Evolutionary conservation across 53 echinoderm and acorn worm species (phyloP).

Genomic region (Stichopus horrens): DNA sequence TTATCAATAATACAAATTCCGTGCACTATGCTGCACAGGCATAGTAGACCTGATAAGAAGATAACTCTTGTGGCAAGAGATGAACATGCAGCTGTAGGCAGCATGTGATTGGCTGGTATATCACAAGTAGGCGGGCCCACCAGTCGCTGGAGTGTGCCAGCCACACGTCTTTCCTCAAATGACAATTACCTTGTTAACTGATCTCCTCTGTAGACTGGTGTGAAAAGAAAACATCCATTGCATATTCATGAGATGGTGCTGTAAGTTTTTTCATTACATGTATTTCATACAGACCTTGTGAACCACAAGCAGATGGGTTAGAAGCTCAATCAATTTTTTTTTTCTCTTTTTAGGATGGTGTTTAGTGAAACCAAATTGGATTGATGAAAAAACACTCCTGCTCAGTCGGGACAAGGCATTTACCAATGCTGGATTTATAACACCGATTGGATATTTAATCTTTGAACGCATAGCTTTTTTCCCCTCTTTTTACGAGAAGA

Average conservation of each 20-base stretch:
- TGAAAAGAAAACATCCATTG: not conserved
- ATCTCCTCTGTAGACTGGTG: not conserved
- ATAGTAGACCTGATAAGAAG: not conserved
- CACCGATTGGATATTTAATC: not conserved
- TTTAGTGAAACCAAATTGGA: conserved; percentile 18
- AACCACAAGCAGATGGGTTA: conserved; percentile 5
- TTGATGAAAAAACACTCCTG: not conserved
- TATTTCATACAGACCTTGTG: not conserved
- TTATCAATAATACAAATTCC: not conserved
- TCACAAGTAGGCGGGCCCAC: not conserved
- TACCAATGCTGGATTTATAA: not conserved
- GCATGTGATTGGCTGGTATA: conserved; percentile 18
- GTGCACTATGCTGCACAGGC: not conserved
- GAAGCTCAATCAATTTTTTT: conserved; percentile 14
- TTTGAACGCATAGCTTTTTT: too few species aligned
- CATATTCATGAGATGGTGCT: conserved; percentile 6
- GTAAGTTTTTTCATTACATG: not conserved
- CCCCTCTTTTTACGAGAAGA: too few species aligned
- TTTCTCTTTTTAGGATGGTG: not conserved
- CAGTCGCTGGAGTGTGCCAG: not conserved
- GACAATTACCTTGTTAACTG: conserved; percentile 12
- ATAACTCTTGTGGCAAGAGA: conserved; percentile 7
- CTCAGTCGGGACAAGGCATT: not conserved
- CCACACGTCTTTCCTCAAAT: not conserved
- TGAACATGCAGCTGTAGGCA: not conserved